Percentiles rank a stretch among this genome's conserved stretches.
These are phyloP conservation scores for Sesia apiformis DNA, from an alignment of 2,888 invertebrate genomes.

Conservation along the genomic window DNA sequence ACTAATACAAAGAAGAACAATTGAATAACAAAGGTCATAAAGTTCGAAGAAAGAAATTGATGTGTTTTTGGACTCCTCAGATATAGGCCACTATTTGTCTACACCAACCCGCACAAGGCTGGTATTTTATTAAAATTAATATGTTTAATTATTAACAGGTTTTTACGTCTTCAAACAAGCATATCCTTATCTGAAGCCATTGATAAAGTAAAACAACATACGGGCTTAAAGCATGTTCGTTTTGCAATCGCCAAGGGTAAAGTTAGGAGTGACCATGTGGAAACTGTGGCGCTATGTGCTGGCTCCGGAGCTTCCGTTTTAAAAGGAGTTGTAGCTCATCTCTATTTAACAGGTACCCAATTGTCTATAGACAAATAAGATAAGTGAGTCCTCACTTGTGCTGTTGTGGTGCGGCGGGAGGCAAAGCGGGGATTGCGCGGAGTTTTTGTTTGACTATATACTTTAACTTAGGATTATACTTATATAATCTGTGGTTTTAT, in stretches of 20 bases:
- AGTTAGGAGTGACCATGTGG: slow-evolving; percentile 57
- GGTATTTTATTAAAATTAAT: background rate
- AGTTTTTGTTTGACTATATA: background rate
- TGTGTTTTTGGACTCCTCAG: too few species aligned
- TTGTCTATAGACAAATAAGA: too few species aligned
- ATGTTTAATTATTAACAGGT: slow-evolving; percentile 23
- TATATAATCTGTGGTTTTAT: background rate
- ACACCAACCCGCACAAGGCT: too few species aligned
- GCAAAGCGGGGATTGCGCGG: too few species aligned
- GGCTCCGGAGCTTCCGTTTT: slow-evolving; percentile 91
- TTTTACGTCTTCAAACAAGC: slow-evolving; percentile 28
- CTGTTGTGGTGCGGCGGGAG: too few species aligned
- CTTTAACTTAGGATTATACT: background rate
- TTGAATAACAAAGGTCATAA: too few species aligned
- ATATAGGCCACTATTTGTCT: too few species aligned
- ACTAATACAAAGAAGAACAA: too few species aligned
- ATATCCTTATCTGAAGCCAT: slow-evolving; percentile 76
- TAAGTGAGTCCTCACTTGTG: too few species aligned
- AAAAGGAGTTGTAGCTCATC: slow-evolving; percentile 80
- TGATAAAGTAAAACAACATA: slow-evolving; percentile 78
- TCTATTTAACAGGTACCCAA: slow-evolving; percentile 83
- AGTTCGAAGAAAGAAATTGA: too few species aligned
- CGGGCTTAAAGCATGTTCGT: slow-evolving; percentile 80
- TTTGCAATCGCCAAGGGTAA: slow-evolving; percentile 77
- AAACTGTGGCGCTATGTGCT: slow-evolving; percentile 87